phyloP scores from a whole-genome alignment of 2,797 vertebrate species.

The Alca torda region DNA sequence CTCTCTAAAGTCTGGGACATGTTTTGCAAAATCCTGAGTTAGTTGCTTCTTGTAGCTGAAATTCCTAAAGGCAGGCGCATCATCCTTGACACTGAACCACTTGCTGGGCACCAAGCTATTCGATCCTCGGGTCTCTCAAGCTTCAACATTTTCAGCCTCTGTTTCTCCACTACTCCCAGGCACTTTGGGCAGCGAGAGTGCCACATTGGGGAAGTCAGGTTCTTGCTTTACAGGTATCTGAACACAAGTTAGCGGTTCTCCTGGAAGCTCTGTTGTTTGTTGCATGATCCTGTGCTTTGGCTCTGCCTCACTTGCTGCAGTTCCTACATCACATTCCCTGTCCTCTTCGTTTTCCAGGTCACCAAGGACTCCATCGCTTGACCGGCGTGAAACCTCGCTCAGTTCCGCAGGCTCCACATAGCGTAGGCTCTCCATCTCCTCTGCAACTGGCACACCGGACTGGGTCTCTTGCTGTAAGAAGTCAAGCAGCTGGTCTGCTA shows the following conservation, averaged over 20 bases:
- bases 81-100: not conserved
- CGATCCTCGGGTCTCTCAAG: not conserved
- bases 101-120: too few species aligned
- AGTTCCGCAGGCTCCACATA: not conserved
- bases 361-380: rapidly evolving
- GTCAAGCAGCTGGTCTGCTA: not conserved
- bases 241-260: not conserved
- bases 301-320: not conserved
- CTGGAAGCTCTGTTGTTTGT: not conserved
- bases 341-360: not conserved
- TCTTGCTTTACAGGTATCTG: not conserved
- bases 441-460: rapidly evolving
- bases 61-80: not conserved
- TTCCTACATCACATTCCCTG: not conserved
- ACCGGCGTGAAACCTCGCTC: rapidly evolving
- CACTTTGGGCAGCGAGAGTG: rapidly evolving
- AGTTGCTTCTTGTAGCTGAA: not conserved
- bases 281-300: not conserved
- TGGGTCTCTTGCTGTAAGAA: not conserved
- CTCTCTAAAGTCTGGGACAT: not conserved
- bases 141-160: not conserved
- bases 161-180: not conserved
- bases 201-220: not conserved
- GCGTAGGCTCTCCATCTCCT: not conserved
- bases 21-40: not conserved